phyloP scores from a whole-genome alignment of 2,113 vertebrate species.

The Chloropsis hardwickii region DNA sequence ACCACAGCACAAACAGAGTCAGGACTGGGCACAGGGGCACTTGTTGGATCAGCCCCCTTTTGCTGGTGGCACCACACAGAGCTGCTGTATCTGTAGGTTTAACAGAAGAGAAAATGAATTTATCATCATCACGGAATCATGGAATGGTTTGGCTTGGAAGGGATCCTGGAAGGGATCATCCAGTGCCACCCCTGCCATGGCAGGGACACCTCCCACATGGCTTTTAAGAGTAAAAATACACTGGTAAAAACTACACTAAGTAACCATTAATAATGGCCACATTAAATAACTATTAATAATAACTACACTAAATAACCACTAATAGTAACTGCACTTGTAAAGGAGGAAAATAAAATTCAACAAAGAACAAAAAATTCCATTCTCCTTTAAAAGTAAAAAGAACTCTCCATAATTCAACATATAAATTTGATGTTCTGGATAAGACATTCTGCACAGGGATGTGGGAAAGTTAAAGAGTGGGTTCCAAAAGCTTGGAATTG shows the following conservation, averaged over 20 bases:
- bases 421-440: neutral
- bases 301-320: neutral
- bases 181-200: neutral
- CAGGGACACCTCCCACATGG: neutral
- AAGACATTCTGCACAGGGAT: neutral
- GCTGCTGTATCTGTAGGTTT: neutral
- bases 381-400: neutral
- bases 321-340: neutral
- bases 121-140: neutral
- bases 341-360: neutral
- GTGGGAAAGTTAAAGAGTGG: neutral
- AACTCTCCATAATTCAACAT: neutral
- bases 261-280: neutral
- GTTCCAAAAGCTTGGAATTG: neutral
- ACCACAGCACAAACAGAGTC: accelerated
- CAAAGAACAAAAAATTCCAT: neutral
- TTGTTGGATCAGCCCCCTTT: neutral
- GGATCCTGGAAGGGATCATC: too few species aligned
- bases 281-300: too few species aligned
- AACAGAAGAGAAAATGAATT: neutral
- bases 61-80: neutral
- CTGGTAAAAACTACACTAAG: neutral
- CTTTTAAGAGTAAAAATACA: neutral
- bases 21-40: neutral
- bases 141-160: neutral